Base-by-base conservation (phyloP, 2,888 invertebrate genomes). In the Tachystola acroxantha region DNA sequence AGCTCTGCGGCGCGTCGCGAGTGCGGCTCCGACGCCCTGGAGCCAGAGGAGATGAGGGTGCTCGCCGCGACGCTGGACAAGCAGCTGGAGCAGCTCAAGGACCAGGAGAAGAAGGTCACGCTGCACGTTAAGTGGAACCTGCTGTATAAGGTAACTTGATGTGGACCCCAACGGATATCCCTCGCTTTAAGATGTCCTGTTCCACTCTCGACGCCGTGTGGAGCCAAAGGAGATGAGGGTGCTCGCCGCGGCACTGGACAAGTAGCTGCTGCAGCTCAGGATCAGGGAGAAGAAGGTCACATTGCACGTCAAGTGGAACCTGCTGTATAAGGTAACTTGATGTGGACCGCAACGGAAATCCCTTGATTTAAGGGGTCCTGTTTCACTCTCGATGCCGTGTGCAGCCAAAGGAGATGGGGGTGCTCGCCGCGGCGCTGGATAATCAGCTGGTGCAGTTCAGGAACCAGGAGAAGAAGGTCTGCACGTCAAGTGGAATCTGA, bases 401-500 rank as follows among this genome's bases (percentile, higher is more conserved):
- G n/a, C 95, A 96, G 50, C 89, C 91, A 0, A 91, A 91, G 31
- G 88, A 90, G 39, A 68, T 90, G 50, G 67, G 65, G 34, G 59
- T 62, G 0, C 49, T 90, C 0, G 64, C 81, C 0, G 50, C 51
- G 0, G 50, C 66, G 0, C 45, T 89, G 9, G 73, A 80, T 25
- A 20, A 56, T 0, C 89, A 89, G 54, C 50, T 82, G 13, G 31
- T 33, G 0, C 42, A 51, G 0, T 45, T 77, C 0, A 44, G 49
- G 16, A 38, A 32, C 0, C 43, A 57, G 3, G 72, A 69, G 47
- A 91, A 90, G 57, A 88, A 78, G 27, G 86, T 92, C 27, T 96
- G 76, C 92, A 94, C 65, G 93, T 96, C 28, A 94, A 94, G 61
- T 95, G 96, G 41, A 91, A n/a, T n/a, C n/a, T n/a, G n/a, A n/a